Evolutionary conservation across 2,797 vertebrate species (phyloP).

Genomic region (Xenops minutus): DNA sequence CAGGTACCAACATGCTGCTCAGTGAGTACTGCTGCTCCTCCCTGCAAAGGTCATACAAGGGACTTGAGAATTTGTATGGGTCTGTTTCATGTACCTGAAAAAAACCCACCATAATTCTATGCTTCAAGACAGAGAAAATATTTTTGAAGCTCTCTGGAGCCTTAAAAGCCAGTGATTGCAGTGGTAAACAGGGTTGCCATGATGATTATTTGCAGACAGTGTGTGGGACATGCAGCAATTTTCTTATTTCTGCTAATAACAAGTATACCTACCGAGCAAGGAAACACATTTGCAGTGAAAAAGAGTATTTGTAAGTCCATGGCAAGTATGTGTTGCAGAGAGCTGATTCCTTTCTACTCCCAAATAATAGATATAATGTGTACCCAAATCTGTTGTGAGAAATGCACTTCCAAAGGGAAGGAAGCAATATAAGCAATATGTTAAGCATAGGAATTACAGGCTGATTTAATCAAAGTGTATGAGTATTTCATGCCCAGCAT

Average conservation of each 20-base stretch:
- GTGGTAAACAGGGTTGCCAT: neutral
- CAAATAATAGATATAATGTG: neutral
- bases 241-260: neutral
- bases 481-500: neutral
- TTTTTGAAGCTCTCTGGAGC: neutral
- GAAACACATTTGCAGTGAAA: neutral
- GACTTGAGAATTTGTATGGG: neutral
- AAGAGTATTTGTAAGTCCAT: neutral
- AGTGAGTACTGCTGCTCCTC: neutral
- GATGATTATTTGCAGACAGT: neutral
- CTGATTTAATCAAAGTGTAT: neutral
- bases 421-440: neutral
- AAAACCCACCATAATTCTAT: rapidly evolving
- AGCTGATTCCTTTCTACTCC: neutral
- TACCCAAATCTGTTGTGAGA: neutral
- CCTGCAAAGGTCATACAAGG: neutral
- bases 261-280: neutral
- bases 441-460: neutral
- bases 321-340: neutral
- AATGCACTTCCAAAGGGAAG: neutral
- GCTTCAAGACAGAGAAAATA: neutral
- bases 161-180: neutral
- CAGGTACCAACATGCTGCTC: neutral
- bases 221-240: neutral
- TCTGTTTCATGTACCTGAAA: neutral